Evolutionary conservation across 2,797 vertebrate genomes (phyloP).

Genomic region (Alouatta caraya): DNA sequence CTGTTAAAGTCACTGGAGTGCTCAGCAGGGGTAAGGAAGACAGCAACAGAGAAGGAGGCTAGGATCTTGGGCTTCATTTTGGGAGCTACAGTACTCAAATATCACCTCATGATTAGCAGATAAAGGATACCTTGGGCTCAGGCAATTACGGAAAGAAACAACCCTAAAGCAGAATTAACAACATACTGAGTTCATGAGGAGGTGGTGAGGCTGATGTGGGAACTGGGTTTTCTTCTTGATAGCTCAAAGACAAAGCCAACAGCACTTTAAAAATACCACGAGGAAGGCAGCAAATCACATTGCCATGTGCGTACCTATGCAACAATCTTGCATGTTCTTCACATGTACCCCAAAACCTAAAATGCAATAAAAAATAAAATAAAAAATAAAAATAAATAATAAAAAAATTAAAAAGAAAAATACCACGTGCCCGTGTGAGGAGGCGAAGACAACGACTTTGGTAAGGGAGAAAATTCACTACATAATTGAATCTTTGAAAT

Average conservation of each 20-base stretch:
- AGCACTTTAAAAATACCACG: neutral
- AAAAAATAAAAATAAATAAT: no score
- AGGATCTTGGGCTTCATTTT: slow-evolving; percentile 57
- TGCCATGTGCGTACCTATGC: no score
- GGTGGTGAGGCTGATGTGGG: slow-evolving; percentile 52
- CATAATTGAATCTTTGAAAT: neutral
- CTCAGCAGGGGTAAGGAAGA: slow-evolving; percentile 51
- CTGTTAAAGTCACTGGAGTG: neutral
- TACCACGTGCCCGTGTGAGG: neutral
- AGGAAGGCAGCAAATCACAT: no score
- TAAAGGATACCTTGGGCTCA: slow-evolving; percentile 69
- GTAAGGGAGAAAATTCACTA: neutral
- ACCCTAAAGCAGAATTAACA: slow-evolving; percentile 75
- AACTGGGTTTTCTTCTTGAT: slow-evolving; percentile 68
- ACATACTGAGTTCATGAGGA: slow-evolving; percentile 67
- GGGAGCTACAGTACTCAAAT: slow-evolving; percentile 40
- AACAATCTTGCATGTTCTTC: no score
- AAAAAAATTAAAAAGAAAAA: neutral
- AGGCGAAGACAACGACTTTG: neutral
- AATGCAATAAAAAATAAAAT: no score
- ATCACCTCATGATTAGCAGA: slow-evolving; percentile 66
- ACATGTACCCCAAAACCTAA: no score
- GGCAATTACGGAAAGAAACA: slow-evolving; percentile 74
- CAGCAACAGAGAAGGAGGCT: slow-evolving; percentile 57
- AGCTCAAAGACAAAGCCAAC: slow-evolving; percentile 60